phyloP scores from a whole-genome alignment of 2,888 invertebrate genomes.

The Fragum sueziense region DNA sequence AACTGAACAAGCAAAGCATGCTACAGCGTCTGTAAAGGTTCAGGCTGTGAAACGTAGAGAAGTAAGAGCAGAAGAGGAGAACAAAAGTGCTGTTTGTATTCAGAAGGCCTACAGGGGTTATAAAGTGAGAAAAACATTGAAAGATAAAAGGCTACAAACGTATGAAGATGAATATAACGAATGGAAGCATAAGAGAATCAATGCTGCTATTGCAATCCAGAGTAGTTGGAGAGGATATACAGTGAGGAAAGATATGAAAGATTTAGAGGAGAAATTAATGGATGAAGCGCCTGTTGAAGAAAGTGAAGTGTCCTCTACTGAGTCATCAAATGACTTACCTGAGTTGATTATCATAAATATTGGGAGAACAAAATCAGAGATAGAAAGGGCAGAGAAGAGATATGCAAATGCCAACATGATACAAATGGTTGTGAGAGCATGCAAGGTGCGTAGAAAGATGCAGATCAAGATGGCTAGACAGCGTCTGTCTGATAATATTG shows the following conservation, averaged over 20 bases:
- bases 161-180: slow-evolving; percentile 48
- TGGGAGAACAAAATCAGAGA: slow-evolving; percentile 57
- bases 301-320: background rate
- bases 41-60: slow-evolving; percentile 27
- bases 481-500: slow-evolving; percentile 35
- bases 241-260: slow-evolving; percentile 40
- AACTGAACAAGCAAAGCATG: slow-evolving; percentile 26
- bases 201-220: slow-evolving; percentile 54
- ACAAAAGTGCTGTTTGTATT: slow-evolving; percentile 41
- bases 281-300: slow-evolving; percentile 11
- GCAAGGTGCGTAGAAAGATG: slow-evolving; percentile 44
- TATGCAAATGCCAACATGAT: slow-evolving; percentile 46
- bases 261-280: slow-evolving; percentile 17
- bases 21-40: slow-evolving; percentile 26
- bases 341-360: slow-evolving; percentile 53
- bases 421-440: slow-evolving; percentile 52
- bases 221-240: slow-evolving; percentile 53
- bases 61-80: slow-evolving; percentile 3
- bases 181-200: slow-evolving; percentile 44
- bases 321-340: slow-evolving; percentile 10
- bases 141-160: slow-evolving; percentile 11
- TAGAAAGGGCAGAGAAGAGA: slow-evolving; percentile 46
- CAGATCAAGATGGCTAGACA: slow-evolving; percentile 39
- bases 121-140: slow-evolving; percentile 31
- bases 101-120: slow-evolving; percentile 55